Evolutionary conservation across 2,888 invertebrate species (phyloP), one percentile per base, ranked within the genome.

Genomic region (Candidula unifasciata): DNA sequence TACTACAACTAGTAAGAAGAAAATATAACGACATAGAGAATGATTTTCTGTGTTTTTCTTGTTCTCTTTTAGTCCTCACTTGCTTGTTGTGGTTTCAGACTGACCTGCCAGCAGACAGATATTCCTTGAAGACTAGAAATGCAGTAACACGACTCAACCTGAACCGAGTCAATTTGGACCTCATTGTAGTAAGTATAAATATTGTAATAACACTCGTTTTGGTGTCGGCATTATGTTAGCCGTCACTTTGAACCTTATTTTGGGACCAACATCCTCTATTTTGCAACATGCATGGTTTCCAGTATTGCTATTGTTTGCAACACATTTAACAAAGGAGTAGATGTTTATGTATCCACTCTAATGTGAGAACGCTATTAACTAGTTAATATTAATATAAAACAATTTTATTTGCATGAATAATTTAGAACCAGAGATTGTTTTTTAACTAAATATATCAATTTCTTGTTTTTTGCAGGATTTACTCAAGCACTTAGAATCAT

Each of bases 101-200:
- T 66, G 88, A 87, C 44, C 87, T 93, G n/a, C 87, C 91, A 71
- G 87, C 90, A n/a, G 90, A 90, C 0, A 85, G 82, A 16, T 93
- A 92, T 88, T 90, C 91, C 80, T 83, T 90, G 69, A 87, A 89
- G 74, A 93, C 93, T 3, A 86, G 93, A 68, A 93, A 92, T 84
- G 90, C 91, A 10, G 87, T 93, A n/a, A 92, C 92, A 0, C 86
- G 93, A 79, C 86, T 93, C 80, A 91, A 92, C 76, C 87, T 88
- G 24, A 88, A 90, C 74, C 88, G 90, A 77, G 90, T 93, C 79
- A 93, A 93, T 85, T 87, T 92, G 88, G 93, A 93, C 64, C 89
- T 93, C 0, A 90, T 93, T 84, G 84, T 91, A 88, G 92, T 91
- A 73, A 87, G 91, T 64, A 27, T 69, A 2, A 44, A 13, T 13